Percentiles rank a stretch among this genome's conserved stretches.
Evolutionary conservation across 1,140 invertebrate species (phyloP).

Genomic region (Drosophila elegans): DNA sequence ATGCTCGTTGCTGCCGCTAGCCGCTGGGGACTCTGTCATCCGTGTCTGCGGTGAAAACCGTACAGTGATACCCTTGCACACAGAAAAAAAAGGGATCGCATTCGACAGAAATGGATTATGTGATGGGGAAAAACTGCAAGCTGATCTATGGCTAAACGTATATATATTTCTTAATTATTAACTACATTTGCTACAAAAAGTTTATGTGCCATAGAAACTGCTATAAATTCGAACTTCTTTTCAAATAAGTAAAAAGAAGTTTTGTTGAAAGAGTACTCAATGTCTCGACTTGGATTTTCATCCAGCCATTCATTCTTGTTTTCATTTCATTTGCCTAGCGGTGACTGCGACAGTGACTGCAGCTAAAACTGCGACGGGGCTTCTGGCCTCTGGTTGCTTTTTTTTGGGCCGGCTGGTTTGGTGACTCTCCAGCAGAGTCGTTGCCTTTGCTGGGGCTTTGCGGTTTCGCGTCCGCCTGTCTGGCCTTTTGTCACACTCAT

Average conservation of each 20-base stretch:
- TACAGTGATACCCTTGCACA: slow-evolving; percentile 27
- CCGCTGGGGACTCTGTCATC: slow-evolving; percentile 7
- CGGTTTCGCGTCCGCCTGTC: slow-evolving; percentile 52
- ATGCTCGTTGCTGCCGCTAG: slow-evolving; percentile 57
- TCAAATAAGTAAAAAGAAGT: too few species aligned
- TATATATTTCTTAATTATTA: too few species aligned
- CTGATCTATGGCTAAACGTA: too few species aligned
- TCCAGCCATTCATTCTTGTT: slow-evolving; percentile 32
- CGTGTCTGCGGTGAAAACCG: slow-evolving; percentile 8
- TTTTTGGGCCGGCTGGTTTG: slow-evolving; percentile 18
- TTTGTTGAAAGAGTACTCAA: not conserved
- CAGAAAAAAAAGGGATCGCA: not conserved
- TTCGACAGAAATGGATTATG: too few species aligned
- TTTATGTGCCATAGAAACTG: too few species aligned
- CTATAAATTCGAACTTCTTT: too few species aligned
- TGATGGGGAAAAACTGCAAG: too few species aligned
- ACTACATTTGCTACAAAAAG: too few species aligned
- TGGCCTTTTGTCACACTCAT: slow-evolving; percentile 80
- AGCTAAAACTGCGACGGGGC: slow-evolving; percentile 17
- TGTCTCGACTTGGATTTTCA: not conserved
- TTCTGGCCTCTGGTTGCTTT: slow-evolving; percentile 14
- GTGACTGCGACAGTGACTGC: slow-evolving; percentile 17
- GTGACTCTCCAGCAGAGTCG: slow-evolving; percentile 16
- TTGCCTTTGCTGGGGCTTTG: slow-evolving; percentile 42
- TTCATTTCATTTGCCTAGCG: slow-evolving; percentile 49